Conservation (phyloP, 2,888 invertebrate species). For the Timema cristinae region DNA sequence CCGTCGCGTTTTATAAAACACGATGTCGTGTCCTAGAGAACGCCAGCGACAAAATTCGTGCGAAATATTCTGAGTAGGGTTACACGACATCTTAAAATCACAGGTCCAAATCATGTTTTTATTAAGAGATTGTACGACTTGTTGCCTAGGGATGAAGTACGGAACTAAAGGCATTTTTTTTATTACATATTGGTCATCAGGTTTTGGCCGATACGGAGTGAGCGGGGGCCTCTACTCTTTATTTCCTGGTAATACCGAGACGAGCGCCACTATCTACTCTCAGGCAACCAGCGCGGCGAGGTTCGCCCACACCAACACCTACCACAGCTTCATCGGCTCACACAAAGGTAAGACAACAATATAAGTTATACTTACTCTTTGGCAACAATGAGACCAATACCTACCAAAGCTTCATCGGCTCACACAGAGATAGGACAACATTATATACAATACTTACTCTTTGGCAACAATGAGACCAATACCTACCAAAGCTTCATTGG, state of each 20-base stretch:
- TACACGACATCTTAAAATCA: too few relatives aligned
- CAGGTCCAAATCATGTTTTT: too few relatives aligned
- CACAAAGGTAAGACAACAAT: slow-evolving; percentile 44
- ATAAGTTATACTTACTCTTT: too few relatives aligned
- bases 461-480: slow-evolving; percentile 32
- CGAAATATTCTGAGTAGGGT: too few relatives aligned
- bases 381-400: slow-evolving; percentile 37
- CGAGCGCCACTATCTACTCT: slow-evolving; percentile 30
- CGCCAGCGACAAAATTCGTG: too few relatives aligned
- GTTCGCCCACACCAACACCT: slow-evolving; percentile 43
- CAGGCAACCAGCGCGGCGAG: slow-evolving; percentile 37
- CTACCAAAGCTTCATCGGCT: slow-evolving; percentile 44
- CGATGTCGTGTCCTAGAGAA: too few relatives aligned
- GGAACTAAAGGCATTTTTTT: not conserved
- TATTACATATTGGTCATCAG: slow-evolving; percentile 45
- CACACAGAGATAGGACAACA: slow-evolving; percentile 45
- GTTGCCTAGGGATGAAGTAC: too few relatives aligned
- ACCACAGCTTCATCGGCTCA: slow-evolving; percentile 44
- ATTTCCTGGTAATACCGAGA: slow-evolving; percentile 51
- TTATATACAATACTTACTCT: too few relatives aligned
- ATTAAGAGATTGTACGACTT: too few relatives aligned
- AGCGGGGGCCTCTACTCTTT: slow-evolving; percentile 54
- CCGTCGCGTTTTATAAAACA: too few relatives aligned
- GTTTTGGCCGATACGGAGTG: slow-evolving; percentile 62
- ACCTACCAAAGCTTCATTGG: slow-evolving; percentile 45